Conservation (phyloP, 2,797 vertebrate species). For the Eleutherodactylus coqui region DNA sequence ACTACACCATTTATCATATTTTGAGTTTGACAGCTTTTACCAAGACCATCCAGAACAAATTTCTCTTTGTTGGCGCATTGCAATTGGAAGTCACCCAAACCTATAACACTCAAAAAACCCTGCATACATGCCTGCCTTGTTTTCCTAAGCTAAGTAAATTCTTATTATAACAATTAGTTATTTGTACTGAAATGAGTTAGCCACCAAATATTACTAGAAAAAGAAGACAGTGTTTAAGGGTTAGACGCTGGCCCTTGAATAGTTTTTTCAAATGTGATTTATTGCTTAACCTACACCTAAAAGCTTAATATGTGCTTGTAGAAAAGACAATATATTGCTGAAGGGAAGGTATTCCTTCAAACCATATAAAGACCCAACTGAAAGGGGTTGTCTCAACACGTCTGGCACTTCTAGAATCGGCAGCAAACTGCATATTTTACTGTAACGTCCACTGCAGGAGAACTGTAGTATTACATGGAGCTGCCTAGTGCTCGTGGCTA, state of each 20-base stretch:
- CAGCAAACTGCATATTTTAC: background rate
- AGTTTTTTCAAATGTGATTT: slow-evolving; percentile 13
- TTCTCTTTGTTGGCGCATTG: slow-evolving; percentile 46
- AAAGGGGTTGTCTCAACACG: background rate
- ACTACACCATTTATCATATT: slow-evolving; percentile 53
- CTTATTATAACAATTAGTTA: slow-evolving; percentile 59
- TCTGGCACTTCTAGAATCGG: background rate
- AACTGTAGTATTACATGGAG: background rate
- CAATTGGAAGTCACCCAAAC: slow-evolving; percentile 44
- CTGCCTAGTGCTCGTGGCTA: background rate
- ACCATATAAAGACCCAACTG: background rate
- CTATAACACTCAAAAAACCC: slow-evolving; percentile 29
- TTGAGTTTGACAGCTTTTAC: slow-evolving; percentile 26
- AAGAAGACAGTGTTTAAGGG: slow-evolving; percentile 19
- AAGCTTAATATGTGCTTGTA: background rate
- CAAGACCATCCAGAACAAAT: slow-evolving; percentile 41
- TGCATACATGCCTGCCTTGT: slow-evolving; percentile 38
- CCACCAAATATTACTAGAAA: slow-evolving; percentile 35
- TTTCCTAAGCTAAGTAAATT: slow-evolving; percentile 53
- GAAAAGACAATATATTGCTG: background rate
- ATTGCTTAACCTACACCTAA: slow-evolving; percentile 9
- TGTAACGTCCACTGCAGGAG: background rate
- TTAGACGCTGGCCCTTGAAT: slow-evolving; percentile 18
- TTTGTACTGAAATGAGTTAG: slow-evolving; percentile 50
- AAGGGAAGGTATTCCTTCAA: background rate